Evolutionary conservation across 2,888 invertebrate genomes (phyloP).

Genomic region (Platycheirus albimanus): DNA sequence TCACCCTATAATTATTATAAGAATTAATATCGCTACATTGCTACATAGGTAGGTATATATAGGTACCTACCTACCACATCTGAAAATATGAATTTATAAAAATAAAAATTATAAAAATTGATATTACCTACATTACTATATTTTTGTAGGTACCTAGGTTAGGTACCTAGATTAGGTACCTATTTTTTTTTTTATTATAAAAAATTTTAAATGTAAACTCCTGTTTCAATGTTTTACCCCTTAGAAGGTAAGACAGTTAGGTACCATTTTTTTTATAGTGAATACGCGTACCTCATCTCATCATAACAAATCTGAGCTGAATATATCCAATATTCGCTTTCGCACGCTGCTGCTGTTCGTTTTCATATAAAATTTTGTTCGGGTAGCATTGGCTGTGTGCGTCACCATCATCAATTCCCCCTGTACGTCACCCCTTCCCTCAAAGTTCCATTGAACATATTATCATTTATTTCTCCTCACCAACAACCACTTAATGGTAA

Average conservation of each 20-base stretch:
- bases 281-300: conserved; percentile 9
- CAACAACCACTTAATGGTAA: conserved; percentile 46
- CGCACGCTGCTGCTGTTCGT: conserved; percentile 35
- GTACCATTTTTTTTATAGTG: conserved; percentile 6
- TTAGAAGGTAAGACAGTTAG: too few relatives aligned
- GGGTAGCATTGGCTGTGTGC: conserved; percentile 53
- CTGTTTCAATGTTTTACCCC: too few relatives aligned
- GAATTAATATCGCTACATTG: too few relatives aligned
- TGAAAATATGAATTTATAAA: too few relatives aligned
- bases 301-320: conserved; percentile 37
- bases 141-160: too few relatives aligned
- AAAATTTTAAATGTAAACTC: neutral
- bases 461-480: conserved; percentile 51
- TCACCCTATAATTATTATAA: too few relatives aligned
- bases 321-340: conserved; percentile 53
- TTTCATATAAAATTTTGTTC: conserved; percentile 50
- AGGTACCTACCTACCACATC: too few relatives aligned
- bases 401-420: conserved; percentile 36
- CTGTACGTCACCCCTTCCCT: conserved; percentile 26
- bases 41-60: too few relatives aligned
- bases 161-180: too few relatives aligned
- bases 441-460: conserved; percentile 5
- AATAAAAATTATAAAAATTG: too few relatives aligned
- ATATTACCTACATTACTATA: too few relatives aligned
- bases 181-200: neutral